Evolutionary conservation across 2,113 vertebrate species (phyloP), one percentile per base, ranked within the genome.

Genomic region (Panurus biarmicus): DNA sequence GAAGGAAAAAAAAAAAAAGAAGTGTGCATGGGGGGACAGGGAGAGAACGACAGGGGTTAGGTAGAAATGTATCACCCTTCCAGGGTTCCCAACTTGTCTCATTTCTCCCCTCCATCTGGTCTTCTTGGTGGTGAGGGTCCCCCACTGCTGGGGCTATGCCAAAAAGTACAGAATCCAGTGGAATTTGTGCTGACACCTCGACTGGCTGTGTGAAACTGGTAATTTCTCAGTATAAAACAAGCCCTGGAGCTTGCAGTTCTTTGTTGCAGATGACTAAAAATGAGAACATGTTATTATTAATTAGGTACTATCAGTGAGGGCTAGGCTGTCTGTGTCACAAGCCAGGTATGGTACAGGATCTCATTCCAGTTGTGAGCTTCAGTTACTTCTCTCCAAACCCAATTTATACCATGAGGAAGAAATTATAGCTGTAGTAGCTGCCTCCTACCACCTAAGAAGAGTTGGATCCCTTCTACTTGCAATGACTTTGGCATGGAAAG

Each of bases 61-160:
- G 26, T 10, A 45, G 21, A 79, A 79, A 65, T 3, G 3, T 12
- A 25, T 33, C 21, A 21, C 28, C 50, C n/a, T 47, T 56, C 26
- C 10, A 15, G 40, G n/a, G 21, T 8, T 47, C 62, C 21, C 2
- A 1, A 33, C 0, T 1, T 0, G 0, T 57, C 77, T 67, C 0
- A 0, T 47, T 56, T 56, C 21, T 47, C 42, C 17, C 13, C 8
- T 56, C n/a, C 10, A 38, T 36, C 33, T 36, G 16, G 26, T 56
- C 40, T 35, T 35, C 33, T 66, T 45, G 40, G 33, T 31, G 21
- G 56, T 31, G 56, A 48, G 44, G 38, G 35, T 24, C 26, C 21
- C 40, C 16, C 10, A 31, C 26, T 0, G 2, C 50, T 7, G 10
- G 26, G 33, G 50, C 61, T 53, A 38, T 29, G 40, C 17, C 6